phyloP scores from a whole-genome alignment of 2,888 invertebrate genomes.

The Drosophila ezoana region DNA sequence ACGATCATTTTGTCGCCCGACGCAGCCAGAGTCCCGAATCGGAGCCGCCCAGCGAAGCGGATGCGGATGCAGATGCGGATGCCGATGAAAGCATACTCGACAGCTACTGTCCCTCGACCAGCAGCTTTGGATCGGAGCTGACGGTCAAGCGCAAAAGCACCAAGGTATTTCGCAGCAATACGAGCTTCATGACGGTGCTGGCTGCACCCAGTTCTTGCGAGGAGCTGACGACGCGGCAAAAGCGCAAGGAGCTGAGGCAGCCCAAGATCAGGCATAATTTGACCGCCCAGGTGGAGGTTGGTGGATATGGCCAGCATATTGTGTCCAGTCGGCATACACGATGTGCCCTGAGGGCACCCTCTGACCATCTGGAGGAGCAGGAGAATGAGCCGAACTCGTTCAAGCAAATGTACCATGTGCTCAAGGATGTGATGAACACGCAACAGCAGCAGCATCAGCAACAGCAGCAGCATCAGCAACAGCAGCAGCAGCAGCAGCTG shows the following conservation, averaged over 20 bases:
- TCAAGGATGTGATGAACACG: conserved; percentile 71
- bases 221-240: conserved; percentile 10
- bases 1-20: conserved; percentile 64
- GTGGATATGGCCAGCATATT: conserved; percentile 20
- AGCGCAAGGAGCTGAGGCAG: conserved; percentile 8
- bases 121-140: conserved; percentile 62
- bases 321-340: conserved; percentile 26
- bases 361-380: background rate
- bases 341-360: conserved; percentile 8
- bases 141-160: conserved; percentile 63
- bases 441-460: conserved; percentile 52
- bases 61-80: conserved; percentile 31
- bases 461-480: conserved; percentile 48
- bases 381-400: conserved; percentile 44
- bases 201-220: conserved; percentile 47
- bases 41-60: conserved; percentile 27
- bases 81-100: conserved; percentile 16
- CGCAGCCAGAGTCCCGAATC: conserved; percentile 25
- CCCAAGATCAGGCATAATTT: conserved; percentile 24
- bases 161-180: conserved; percentile 62
- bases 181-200: conserved; percentile 68
- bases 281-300: conserved; percentile 26
- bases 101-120: conserved; percentile 39
- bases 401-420: conserved; percentile 68
- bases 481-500: conserved; percentile 52